Base-by-base conservation (phyloP, 2,888 invertebrate genomes). In the Heterodera filipjevi region DNA sequence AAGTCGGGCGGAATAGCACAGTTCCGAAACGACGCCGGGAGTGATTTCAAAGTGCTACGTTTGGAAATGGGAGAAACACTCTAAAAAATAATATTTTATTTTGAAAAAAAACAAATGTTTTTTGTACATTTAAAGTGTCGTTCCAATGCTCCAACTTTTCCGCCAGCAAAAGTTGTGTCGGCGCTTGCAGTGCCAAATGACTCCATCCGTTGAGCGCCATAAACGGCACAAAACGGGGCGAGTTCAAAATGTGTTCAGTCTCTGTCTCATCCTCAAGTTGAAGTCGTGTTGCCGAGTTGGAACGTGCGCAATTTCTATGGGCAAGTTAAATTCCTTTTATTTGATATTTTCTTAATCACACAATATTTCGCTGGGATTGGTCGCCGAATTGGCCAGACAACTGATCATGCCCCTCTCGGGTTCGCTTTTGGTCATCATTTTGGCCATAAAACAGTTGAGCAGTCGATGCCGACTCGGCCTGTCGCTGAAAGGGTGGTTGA, bases 131-230 rank as follows among this genome's bases (percentile, higher is more conserved):
- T 27, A 82, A 73, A 30, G 83, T 83, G 49, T 53, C 39, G 68
- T 78, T 79, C 83, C 85, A 86, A 33, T 77, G 71, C 32, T 30
- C 35, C 14, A 83, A n/a, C 64, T 83, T 83, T 46, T 82, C 84
- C 12, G 64, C 68, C 30, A 83, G 46, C 59, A 83, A 66, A 64
- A 83, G 73, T 68, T 83, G 83, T 35, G 72, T 66, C 59, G 44
- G 64, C n/a, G 82, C 81, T 53, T 83, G 83, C 81, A 83, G 82
- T 72, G 85, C 77, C 27, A 85, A 70, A 53, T 85, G 83, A 10
- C 84, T 77, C n/a, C 77, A 64, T 2, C 73, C 82, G 44, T 85
- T 82, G 39, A 85, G 12, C 66, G 33, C 77, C 30, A 83, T 74
- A 71, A 72, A 82, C 8, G 83, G 83, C 14, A 83, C 83, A 72